A percentile compares a stretch with the other conserved stretches of the same genome.
Conservation (phyloP, 2,888 invertebrate genomes). For the Hirtodrosophila histrioides region DNA sequence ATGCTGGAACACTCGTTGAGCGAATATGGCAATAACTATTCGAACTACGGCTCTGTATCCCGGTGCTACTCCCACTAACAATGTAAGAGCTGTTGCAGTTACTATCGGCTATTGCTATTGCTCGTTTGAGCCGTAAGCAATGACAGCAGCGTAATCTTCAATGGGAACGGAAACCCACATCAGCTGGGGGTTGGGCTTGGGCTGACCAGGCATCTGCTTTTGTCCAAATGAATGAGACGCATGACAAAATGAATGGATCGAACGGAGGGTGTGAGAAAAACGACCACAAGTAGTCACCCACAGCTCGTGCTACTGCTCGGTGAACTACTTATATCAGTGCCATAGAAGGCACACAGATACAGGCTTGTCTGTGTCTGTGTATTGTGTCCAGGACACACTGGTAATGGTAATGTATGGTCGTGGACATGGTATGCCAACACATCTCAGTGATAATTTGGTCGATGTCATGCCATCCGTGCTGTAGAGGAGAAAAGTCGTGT, state of each 20-base stretch:
- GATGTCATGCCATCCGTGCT: constrained; percentile 22
- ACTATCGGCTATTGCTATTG: constrained; percentile 31
- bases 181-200: constrained; percentile 12
- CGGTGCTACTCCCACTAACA: constrained; percentile 22
- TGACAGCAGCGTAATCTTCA: constrained; percentile 28
- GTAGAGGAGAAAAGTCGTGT: constrained; percentile 31
- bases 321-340: constrained; percentile 24
- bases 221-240: constrained; percentile 57
- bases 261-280: constrained; percentile 14
- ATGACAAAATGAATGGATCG: constrained; percentile 65
- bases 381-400: constrained; percentile 10
- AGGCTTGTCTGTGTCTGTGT: background rate
- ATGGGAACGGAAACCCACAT: constrained; percentile 22
- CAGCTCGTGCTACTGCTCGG: constrained; percentile 25
- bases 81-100: constrained; percentile 69
- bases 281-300: constrained; percentile 55
- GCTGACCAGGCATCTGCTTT: constrained; percentile 65
- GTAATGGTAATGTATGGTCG: constrained; percentile 27
- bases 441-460: constrained; percentile 55
- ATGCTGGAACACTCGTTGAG: constrained; percentile 12
- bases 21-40: constrained; percentile 40
- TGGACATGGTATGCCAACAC: constrained; percentile 35
- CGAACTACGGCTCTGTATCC: constrained; percentile 7
- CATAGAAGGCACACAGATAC: background rate
- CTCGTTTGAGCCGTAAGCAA: constrained; percentile 41